Base-by-base conservation (phyloP, 2,888 invertebrate species). In the Eutolmus rufibarbis region DNA sequence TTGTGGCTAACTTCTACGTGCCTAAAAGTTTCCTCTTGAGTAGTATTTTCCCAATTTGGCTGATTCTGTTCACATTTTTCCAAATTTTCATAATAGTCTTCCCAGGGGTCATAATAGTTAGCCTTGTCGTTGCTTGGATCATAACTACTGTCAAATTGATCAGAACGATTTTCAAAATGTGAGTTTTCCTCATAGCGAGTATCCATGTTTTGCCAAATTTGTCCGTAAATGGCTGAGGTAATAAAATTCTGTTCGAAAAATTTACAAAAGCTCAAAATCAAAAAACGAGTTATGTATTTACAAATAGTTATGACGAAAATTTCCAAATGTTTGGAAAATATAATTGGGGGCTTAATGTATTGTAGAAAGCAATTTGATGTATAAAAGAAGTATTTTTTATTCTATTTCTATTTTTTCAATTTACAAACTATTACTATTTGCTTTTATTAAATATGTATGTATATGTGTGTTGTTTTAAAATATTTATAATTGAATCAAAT, bases 71-170 rank as follows among this genome's bases (percentile, higher is more conserved):
- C 43, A 28, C 74, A 85, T 86, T 92, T 92, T 82, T 93, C 93
- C 90, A 94, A 93, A 88, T 93, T 92, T 89, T 94, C 94, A 91
- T 94, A 93, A 91, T 95, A 96, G 90, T 94, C 93, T 90, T 96
- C 95, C 97, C 97, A 97, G 87, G 96, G 97, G 94, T 97, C 96
- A 92, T 91, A 91, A 90, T 91, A 87, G 37, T 40, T 31, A 76
- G 37, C n/a, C 2, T 76, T 19, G 3, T 76, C 76, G 40, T 76
- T 5, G 28, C 40, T 76, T 19, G 37, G 28, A 82, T 82, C 56
- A 82, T 57, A 16, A 19, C 19, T 86, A 76, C 34, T 86, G 28
- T 77, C 37, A 86, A 34, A n/a, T 28, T 31, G 37, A 14, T 57
- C 12, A 16, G 31, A 23, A 56, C 5, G 14, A 34, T 82, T 57